phyloP scores from a whole-genome alignment of 2,888 invertebrate species.

The Trichogramma dendrolimi region DNA sequence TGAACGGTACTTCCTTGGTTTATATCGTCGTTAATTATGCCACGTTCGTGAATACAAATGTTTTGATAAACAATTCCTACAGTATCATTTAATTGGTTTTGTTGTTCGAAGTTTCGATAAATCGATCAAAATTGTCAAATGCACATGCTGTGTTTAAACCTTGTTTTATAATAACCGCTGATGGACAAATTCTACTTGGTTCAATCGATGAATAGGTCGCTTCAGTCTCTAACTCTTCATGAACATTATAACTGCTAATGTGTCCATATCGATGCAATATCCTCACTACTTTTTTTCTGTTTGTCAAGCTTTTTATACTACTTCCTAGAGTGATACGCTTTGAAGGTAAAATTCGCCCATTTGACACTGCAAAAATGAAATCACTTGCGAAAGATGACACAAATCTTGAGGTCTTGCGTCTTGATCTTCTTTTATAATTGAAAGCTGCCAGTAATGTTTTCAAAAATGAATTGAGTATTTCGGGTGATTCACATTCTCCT shows the following conservation, averaged over 20 bases:
- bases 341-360: too few species aligned
- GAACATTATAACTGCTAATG: constrained; percentile 5
- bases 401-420: too few species aligned
- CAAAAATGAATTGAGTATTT: too few species aligned
- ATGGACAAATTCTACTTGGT: not conserved
- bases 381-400: too few species aligned
- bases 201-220: constrained; percentile 21
- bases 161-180: not conserved
- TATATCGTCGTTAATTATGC: not conserved
- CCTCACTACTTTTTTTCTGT: too few species aligned
- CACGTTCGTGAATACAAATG: constrained; percentile 1
- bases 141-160: constrained; percentile 28
- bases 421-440: too few species aligned
- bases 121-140: constrained; percentile 35
- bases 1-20: not conserved
- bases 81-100: constrained; percentile 33
- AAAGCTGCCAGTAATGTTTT: too few species aligned
- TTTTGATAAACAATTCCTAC: constrained; percentile 34
- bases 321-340: too few species aligned
- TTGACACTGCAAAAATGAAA: too few species aligned
- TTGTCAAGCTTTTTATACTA: too few species aligned
- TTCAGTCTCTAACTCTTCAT: constrained; percentile 32
- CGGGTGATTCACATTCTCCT: too few species aligned
- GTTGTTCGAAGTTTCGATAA: constrained; percentile 35
- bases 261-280: too few species aligned